phyloP scores from a whole-genome alignment of 1,140 invertebrate genomes.

The Hycleus cichorii region DNA sequence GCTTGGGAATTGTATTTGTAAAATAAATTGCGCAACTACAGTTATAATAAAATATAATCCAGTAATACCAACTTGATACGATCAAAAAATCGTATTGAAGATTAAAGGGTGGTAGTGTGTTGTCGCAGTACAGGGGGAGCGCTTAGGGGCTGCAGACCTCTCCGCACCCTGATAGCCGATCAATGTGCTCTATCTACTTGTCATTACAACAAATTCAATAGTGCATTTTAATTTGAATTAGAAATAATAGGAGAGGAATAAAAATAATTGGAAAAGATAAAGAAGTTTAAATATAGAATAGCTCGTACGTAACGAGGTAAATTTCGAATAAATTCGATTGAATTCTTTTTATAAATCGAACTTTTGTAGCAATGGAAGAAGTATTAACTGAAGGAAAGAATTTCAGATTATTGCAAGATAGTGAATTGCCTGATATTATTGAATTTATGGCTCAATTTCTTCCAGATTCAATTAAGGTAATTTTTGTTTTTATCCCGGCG shows the following conservation, averaged over 20 bases:
- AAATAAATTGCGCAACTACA: too few species aligned
- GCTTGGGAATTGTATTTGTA: too few species aligned
- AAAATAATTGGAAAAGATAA: background rate
- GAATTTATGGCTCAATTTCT: constrained; percentile 66
- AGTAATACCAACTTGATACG: too few species aligned
- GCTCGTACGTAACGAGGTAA: background rate
- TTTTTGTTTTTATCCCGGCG: background rate
- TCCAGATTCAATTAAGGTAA: constrained; percentile 74
- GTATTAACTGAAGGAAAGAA: constrained; percentile 71
- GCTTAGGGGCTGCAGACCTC: constrained; percentile 37
- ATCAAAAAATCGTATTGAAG: too few species aligned
- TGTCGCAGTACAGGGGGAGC: constrained; percentile 37
- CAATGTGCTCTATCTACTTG: constrained; percentile 28
- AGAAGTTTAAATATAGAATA: background rate
- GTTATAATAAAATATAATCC: too few species aligned
- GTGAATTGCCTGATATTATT: constrained; percentile 69
- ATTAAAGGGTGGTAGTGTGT: background rate
- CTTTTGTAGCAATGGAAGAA: constrained; percentile 63
- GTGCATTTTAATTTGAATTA: constrained; percentile 3
- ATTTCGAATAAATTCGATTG: background rate
- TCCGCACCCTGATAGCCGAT: constrained; percentile 37
- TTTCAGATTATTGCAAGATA: constrained; percentile 74
- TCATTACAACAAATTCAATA: constrained; percentile 4
- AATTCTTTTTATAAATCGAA: background rate
- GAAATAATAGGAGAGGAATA: background rate